Conservation (phyloP, 2,113 vertebrate genomes). For the Zosterops borbonicus region DNA sequence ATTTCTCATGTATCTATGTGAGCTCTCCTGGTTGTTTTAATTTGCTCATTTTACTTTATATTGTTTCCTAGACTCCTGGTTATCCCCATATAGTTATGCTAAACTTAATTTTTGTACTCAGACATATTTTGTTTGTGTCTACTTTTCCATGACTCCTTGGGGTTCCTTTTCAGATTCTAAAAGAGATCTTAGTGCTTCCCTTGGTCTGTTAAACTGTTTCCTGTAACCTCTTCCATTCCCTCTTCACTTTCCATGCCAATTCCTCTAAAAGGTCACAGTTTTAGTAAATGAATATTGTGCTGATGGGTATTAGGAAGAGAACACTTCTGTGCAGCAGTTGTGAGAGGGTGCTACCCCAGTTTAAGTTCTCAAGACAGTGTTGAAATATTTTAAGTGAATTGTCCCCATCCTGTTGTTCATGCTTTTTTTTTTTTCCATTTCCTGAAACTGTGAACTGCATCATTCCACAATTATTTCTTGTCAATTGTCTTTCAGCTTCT, state of each 20-base stretch:
- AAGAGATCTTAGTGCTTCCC: background rate
- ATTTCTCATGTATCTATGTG: background rate
- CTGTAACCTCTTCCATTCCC: background rate
- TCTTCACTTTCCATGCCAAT: background rate
- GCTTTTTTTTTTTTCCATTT: background rate
- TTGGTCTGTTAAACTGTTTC: background rate
- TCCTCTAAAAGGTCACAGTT: background rate
- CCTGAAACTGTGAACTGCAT: background rate
- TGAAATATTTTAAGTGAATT: background rate
- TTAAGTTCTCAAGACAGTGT: background rate
- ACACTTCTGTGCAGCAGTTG: background rate
- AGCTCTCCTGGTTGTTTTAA: background rate
- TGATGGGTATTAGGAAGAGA: background rate
- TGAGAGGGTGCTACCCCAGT: background rate
- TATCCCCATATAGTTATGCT: background rate
- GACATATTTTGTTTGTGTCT: background rate
- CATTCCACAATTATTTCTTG: accelerated
- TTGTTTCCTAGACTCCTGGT: background rate
- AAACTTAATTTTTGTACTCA: background rate
- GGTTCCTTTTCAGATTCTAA: background rate
- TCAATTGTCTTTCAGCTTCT: background rate
- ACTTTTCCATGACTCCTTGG: background rate
- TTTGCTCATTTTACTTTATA: background rate
- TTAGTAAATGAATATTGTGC: background rate
- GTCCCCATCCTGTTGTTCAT: background rate